These are phyloP conservation scores for Sparus aurata DNA, from an alignment of 2,797 vertebrate species.

Conservation along the genomic window DNA sequence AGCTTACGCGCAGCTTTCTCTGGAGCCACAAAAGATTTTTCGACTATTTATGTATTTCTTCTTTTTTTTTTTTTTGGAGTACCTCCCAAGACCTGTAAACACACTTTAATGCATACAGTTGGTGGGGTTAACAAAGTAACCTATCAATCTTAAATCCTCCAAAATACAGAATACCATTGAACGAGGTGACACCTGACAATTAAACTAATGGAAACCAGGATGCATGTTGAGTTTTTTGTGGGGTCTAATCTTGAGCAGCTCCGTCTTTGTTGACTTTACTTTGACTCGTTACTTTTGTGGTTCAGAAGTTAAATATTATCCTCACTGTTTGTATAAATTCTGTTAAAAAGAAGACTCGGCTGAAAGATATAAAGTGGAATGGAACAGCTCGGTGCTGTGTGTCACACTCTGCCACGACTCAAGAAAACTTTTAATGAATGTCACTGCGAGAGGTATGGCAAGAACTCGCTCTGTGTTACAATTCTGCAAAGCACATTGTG, in stretches of 20 bases:
- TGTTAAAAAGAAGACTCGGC: conserved; percentile 33
- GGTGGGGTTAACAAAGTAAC: conserved; percentile 51
- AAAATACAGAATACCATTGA: conserved; percentile 24
- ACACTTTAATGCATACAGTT: too few relatives aligned
- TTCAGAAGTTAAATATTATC: conserved; percentile 33
- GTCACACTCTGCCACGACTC: conserved; percentile 47
- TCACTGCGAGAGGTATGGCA: conserved; percentile 34
- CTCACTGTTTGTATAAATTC: conserved; percentile 33
- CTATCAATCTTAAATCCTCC: conserved; percentile 26
- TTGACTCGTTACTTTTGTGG: conserved; percentile 18
- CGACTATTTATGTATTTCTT: too few relatives aligned
- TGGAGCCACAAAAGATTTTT: too few relatives aligned
- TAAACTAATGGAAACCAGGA: conserved; percentile 14
- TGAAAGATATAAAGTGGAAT: conserved; percentile 50
- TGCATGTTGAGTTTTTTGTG: conserved; percentile 8
- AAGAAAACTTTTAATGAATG: conserved; percentile 73
- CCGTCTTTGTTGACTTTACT: conserved; percentile 29
- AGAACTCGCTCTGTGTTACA: conserved; percentile 30
- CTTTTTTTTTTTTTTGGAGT: too few relatives aligned
- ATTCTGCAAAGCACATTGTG: conserved; percentile 38
- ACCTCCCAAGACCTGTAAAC: too few relatives aligned
- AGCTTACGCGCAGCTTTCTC: too few relatives aligned
- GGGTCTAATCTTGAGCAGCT: conserved; percentile 9
- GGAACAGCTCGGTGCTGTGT: conserved; percentile 42
- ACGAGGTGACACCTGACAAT: conserved; percentile 14